Evolutionary conservation across 1,140 invertebrate genomes (phyloP).

Genomic region (Vanessa atalanta): DNA sequence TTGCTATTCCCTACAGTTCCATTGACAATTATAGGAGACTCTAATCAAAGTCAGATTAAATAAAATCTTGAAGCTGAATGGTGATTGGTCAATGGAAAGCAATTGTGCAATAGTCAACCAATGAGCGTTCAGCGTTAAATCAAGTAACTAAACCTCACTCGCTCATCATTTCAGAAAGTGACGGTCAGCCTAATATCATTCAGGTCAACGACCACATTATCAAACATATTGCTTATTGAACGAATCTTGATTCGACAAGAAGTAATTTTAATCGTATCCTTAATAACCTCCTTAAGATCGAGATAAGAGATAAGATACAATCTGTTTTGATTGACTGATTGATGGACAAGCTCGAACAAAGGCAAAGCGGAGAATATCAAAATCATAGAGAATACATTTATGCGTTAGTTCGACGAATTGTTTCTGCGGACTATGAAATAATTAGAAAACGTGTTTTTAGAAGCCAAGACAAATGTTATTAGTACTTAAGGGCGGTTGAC

Average conservation of each 20-base stretch:
- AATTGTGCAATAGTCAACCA: no score
- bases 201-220: not conserved
- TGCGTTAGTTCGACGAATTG: not conserved
- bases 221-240: slow-evolving; percentile 3
- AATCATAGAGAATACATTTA: not conserved
- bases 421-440: not conserved
- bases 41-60: no score
- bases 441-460: not conserved
- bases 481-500: not conserved
- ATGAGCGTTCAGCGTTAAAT: no score
- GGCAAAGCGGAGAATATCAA: not conserved
- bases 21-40: no score
- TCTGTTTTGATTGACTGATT: slow-evolving; percentile 35
- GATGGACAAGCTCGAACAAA: slow-evolving; percentile 25
- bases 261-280: not conserved
- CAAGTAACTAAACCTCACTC: no score
- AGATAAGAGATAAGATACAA: slow-evolving; percentile 23
- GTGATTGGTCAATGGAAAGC: no score
- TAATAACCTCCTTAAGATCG: slow-evolving; percentile 26
- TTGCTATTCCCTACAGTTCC: no score
- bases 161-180: no score
- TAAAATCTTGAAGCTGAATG: no score
- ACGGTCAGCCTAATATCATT: no score
- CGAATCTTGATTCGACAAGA: not conserved
- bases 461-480: not conserved